Percentiles rank a stretch among this genome's conserved stretches.
phyloP scores from a whole-genome alignment of 2,888 invertebrate genomes.

The Philhelius pedissequus region DNA sequence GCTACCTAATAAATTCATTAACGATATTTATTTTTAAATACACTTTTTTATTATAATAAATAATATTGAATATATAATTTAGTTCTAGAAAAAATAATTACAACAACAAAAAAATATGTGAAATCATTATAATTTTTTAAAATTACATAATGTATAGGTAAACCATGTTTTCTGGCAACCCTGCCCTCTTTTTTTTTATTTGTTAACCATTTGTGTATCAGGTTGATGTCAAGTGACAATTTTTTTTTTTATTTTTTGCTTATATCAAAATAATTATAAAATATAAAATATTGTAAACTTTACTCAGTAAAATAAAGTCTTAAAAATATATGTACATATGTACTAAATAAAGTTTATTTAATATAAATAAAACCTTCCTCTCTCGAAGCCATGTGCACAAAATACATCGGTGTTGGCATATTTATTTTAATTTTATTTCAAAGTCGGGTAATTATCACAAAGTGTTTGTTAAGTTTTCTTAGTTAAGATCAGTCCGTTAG shows the following conservation, averaged over 20 bases:
- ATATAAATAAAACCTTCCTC: not conserved
- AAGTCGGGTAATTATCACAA: not conserved
- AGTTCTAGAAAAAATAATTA: too few species aligned
- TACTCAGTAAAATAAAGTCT: not conserved
- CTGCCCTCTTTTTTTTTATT: too few species aligned
- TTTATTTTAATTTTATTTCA: not conserved
- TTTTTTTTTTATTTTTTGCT: not conserved
- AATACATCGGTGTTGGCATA: not conserved
- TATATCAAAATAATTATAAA: not conserved
- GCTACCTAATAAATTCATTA: too few species aligned
- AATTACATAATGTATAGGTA: too few species aligned
- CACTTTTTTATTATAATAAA: too few species aligned
- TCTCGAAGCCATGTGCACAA: not conserved
- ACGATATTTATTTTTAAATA: too few species aligned
- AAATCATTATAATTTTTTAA: too few species aligned
- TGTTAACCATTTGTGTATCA: too few species aligned
- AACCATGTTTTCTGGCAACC: too few species aligned
- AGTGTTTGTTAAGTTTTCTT: not conserved
- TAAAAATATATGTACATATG: too few species aligned
- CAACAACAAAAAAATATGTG: too few species aligned
- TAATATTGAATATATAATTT: too few species aligned
- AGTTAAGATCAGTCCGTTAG: not conserved
- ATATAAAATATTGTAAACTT: not conserved
- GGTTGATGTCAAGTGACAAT: not conserved
- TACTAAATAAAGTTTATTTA: not conserved